phyloP scores from a whole-genome alignment of 2,113 vertebrate species.

The Chaetorhynchus papuensis region DNA sequence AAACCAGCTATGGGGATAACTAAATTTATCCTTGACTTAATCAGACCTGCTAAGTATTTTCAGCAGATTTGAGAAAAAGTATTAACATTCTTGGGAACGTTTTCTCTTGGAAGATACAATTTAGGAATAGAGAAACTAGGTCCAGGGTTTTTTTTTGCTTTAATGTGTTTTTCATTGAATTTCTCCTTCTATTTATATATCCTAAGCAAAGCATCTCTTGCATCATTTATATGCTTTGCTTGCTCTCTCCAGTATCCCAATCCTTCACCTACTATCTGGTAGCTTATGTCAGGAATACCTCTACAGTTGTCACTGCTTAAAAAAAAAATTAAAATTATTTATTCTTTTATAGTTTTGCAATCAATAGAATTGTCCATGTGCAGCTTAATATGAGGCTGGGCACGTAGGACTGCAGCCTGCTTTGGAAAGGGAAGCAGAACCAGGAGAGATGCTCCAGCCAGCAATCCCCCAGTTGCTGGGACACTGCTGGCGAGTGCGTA shows the following conservation, averaged over 20 bases:
- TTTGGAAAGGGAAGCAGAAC: neutral
- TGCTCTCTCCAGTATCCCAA: neutral
- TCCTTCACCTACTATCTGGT: neutral
- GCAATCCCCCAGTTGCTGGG: neutral
- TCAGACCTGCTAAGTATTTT: neutral
- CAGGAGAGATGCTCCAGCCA: neutral
- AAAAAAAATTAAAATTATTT: neutral
- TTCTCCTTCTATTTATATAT: neutral
- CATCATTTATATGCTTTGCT: neutral
- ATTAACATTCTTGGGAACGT: neutral
- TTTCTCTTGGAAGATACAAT: neutral
- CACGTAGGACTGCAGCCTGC: neutral
- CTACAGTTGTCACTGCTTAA: neutral
- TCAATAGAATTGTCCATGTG: neutral
- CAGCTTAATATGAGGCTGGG: neutral
- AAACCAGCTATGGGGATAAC: neutral
- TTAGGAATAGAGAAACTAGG: neutral
- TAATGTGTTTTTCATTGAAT: neutral
- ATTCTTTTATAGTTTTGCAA: neutral
- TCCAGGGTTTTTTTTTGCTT: neutral
- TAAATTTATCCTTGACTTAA: constrained; percentile 11
- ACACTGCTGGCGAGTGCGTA: neutral
- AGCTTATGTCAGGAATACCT: neutral
- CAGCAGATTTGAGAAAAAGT: neutral
- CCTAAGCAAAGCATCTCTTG: neutral